These are phyloP conservation scores for Lagopus leucura DNA, from an alignment of 2,113 vertebrate species.

Conservation along the genomic window DNA sequence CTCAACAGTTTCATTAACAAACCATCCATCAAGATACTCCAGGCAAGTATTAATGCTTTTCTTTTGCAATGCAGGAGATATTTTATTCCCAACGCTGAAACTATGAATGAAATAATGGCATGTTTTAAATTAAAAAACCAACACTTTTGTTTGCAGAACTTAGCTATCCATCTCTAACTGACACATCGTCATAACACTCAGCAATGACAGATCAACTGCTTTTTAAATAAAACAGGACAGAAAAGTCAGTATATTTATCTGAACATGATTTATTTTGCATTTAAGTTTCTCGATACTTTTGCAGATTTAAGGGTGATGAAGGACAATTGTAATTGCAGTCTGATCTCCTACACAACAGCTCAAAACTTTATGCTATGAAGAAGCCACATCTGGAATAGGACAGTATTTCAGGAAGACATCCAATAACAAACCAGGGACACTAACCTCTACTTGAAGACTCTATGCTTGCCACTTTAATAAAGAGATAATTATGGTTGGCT, in stretches of 20 bases:
- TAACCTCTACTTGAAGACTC: background rate
- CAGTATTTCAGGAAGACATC: background rate
- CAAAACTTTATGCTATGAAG: background rate
- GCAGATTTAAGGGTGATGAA: background rate
- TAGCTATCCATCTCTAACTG: background rate
- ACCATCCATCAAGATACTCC: slow-evolving; percentile 39
- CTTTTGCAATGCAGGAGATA: background rate
- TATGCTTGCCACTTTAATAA: background rate
- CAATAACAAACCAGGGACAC: background rate
- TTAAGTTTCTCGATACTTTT: background rate
- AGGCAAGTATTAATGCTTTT: background rate
- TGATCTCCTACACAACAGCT: background rate
- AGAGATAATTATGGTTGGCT: background rate
- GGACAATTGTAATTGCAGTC: background rate
- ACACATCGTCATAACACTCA: background rate
- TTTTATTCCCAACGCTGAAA: slow-evolving; percentile 29
- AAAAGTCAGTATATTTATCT: background rate
- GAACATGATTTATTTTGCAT: background rate
- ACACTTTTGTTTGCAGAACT: slow-evolving; percentile 11
- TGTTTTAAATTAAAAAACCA: slow-evolving; percentile 20
- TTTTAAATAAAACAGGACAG: background rate
- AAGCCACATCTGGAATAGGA: background rate
- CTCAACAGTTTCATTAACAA: slow-evolving; percentile 57
- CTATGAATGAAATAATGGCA: slow-evolving; percentile 4
- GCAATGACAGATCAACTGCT: background rate